Evolutionary conservation across 2,797 vertebrate genomes (phyloP).

Genomic region (Carcharodon carcharias): DNA sequence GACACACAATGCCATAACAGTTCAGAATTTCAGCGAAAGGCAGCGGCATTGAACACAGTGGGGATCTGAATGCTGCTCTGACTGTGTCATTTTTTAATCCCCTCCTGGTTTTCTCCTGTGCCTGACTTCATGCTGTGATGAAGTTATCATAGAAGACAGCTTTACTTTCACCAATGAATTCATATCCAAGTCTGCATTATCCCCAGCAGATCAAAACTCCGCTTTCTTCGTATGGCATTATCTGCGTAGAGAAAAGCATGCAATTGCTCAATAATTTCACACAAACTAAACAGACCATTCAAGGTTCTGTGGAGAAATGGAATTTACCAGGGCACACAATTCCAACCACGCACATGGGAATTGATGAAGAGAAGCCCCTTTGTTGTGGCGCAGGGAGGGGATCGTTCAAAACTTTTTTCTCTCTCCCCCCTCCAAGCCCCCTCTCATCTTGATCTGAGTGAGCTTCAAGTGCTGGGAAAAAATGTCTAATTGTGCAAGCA

Average conservation of each 20-base stretch:
- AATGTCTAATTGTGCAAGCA: constrained; percentile 59
- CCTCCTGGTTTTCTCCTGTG: constrained; percentile 81
- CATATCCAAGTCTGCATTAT: constrained; percentile 76
- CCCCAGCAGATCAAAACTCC: constrained; percentile 88
- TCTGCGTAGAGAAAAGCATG: constrained; percentile 90
- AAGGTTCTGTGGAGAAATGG: constrained; percentile 77
- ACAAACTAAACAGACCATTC: constrained; percentile 85
- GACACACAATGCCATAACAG: constrained; percentile 88
- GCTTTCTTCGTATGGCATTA: constrained; percentile 94
- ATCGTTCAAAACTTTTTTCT: constrained; percentile 55
- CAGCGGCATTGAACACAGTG: constrained; percentile 76
- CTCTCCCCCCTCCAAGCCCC: neutral
- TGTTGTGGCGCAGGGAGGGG: constrained; percentile 58
- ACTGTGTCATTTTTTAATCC: constrained; percentile 89
- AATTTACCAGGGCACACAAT: constrained; percentile 66
- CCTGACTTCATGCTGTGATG: constrained; percentile 95
- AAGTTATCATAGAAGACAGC: constrained; percentile 98
- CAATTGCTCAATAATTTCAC: constrained; percentile 88
- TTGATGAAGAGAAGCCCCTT: constrained; percentile 43
- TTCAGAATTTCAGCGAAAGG: constrained; percentile 88
- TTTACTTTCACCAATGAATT: constrained; percentile 88
- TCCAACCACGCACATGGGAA: constrained; percentile 65
- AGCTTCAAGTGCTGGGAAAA: constrained; percentile 46
- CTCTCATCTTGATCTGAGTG: constrained; percentile 3
- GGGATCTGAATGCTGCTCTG: constrained; percentile 82